Base-by-base conservation (phyloP, 1,140 invertebrate genomes). In the Brachionus rotundiformis region DNA sequence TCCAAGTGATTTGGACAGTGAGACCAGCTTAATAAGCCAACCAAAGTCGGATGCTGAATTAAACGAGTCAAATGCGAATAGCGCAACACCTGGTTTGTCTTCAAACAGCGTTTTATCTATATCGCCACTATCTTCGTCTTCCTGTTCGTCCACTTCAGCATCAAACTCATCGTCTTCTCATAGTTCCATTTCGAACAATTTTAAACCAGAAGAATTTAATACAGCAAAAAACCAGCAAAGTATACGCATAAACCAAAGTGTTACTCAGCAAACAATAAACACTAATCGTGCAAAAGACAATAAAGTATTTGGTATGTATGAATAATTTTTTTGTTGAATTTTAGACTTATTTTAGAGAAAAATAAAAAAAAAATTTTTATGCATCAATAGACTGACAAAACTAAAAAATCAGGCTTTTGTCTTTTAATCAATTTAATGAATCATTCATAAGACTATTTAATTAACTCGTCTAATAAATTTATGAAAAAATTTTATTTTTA, bases 241-340 rank as follows among this genome's bases (percentile, higher is more conserved):
- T 33, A 16, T 33, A 68, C 63, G 11, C 29, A 6, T 68, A 13
- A 29, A 29, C 23, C 61, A 63, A 33, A 68, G 29, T 33, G 19
- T 36, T n/a, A 36, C 63, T 8, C 29, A 68, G 3, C 31, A 33
- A 68, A n/a, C 63, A 68, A 68, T 68, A 68, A 68, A 81, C 83
- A 29, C 44, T 82, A 25, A 80, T 83, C 44, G 83, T 82, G 82
- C 54, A 82, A 83, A 82, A 82, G 83, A 73, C 2, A 27, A 29
- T 73, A 71, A 33, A 33, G n/a, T 6, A 16, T 31, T 16, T 83
- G 63, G 63, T 68, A 68, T 19, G 63, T 68, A 33, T 29, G 10
- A 33, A 63, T 33, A 16, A n/a, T 16, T 36, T 36, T 39, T 36
- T 39, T 36, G n/a, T 23, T 68, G 1, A 11, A 16, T 33, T 68